Evolutionary conservation across 2,797 vertebrate species (phyloP).

Genomic region (Crypturellus tataupa): DNA sequence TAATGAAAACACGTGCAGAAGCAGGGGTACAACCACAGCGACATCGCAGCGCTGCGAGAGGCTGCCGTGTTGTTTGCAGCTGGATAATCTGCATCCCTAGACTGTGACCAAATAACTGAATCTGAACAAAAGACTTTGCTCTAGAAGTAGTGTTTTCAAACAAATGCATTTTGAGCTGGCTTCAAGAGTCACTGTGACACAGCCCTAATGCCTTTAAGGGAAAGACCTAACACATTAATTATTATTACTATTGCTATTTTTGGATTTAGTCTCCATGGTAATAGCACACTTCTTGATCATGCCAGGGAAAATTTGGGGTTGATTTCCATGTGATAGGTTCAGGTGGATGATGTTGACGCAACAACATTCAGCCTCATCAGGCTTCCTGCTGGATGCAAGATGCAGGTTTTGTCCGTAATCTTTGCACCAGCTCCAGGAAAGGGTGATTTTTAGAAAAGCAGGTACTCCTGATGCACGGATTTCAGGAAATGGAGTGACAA

Average conservation of each 20-base stretch:
- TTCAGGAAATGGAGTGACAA: neutral
- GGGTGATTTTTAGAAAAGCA: neutral
- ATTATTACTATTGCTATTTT: conserved; percentile 5
- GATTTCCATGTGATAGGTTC: neutral
- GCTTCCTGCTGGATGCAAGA: neutral
- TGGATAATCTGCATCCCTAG: neutral
- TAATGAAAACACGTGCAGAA: neutral
- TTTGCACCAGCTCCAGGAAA: neutral
- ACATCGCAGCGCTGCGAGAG: too few relatives aligned
- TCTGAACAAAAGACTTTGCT: neutral
- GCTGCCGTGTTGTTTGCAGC: accelerated
- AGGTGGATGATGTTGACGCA: neutral
- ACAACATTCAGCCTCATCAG: neutral
- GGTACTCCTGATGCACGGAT: neutral
- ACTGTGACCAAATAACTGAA: neutral
- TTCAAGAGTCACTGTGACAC: neutral
- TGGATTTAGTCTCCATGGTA: neutral
- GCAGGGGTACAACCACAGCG: too few relatives aligned
- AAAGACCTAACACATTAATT: conserved; percentile 15
- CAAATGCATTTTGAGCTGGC: neutral
- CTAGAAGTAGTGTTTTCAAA: neutral
- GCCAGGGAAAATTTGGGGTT: neutral
- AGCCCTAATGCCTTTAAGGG: neutral
- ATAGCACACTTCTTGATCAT: neutral
- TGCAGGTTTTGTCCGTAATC: neutral